phyloP scores from a whole-genome alignment of 2,113 vertebrate genomes.

The Grammomys surdaster region DNA sequence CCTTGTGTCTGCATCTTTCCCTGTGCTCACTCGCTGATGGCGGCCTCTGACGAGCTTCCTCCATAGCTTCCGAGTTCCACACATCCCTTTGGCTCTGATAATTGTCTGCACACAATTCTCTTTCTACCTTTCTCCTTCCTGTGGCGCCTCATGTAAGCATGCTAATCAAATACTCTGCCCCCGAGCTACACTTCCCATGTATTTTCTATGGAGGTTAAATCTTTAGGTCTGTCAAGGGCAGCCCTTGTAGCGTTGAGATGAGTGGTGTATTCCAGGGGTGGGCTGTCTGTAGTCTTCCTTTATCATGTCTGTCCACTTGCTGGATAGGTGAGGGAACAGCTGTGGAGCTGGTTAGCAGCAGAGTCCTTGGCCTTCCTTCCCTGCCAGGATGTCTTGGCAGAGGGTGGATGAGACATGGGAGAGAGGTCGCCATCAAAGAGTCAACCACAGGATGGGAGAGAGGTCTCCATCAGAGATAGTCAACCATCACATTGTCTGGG shows the following conservation, averaged over 20 bases:
- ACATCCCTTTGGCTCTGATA: not conserved
- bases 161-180: not conserved
- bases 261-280: rapidly evolving
- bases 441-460: not conserved
- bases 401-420: not conserved
- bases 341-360: not conserved
- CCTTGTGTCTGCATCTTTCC: not conserved
- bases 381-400: not conserved
- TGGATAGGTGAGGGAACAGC: not conserved
- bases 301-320: not conserved
- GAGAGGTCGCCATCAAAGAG: no score
- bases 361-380: not conserved
- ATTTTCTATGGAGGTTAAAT: not conserved
- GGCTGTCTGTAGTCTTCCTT: not conserved
- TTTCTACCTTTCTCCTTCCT: not conserved
- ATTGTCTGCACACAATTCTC: not conserved
- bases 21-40: not conserved
- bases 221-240: not conserved
- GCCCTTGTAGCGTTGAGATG: not conserved
- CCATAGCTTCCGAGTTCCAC: not conserved
- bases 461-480: not conserved
- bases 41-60: not conserved
- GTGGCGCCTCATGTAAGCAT: not conserved
- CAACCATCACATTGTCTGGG: not conserved
- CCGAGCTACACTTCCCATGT: not conserved